Percentiles rank a stretch among this genome's conserved stretches.
phyloP scores from a whole-genome alignment of 2,888 invertebrate genomes.

The Lamellibrachia satsuma region DNA sequence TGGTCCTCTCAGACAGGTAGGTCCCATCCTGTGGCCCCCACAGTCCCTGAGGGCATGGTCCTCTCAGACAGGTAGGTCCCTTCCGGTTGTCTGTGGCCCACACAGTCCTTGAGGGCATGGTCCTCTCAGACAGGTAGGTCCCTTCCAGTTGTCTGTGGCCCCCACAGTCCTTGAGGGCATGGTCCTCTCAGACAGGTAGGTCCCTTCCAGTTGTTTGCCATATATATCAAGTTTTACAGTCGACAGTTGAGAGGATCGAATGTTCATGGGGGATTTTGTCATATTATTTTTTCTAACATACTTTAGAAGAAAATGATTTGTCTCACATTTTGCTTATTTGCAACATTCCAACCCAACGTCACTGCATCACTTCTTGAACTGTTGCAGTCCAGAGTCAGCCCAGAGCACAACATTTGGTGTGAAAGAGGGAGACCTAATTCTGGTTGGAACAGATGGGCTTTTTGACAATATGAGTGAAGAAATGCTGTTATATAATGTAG shows the following conservation, averaged over 20 bases:
- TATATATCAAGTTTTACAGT: too few species aligned
- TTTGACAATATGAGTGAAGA: conserved; percentile 97
- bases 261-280: too few species aligned
- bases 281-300: too few species aligned
- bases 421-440: conserved; percentile 87
- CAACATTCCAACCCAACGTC: background rate
- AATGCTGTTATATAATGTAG: conserved; percentile 80
- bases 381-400: conserved; percentile 84
- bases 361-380: background rate
- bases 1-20: conserved; percentile 87
- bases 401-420: conserved; percentile 83
- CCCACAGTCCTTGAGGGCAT: conserved; percentile 84
- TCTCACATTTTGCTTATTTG: too few species aligned
- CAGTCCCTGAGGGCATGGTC: conserved; percentile 81
- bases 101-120: conserved; percentile 81
- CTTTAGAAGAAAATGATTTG: too few species aligned
- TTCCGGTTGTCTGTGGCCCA: conserved; percentile 68
- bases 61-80: conserved; percentile 81
- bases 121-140: conserved; percentile 84
- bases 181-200: conserved; percentile 86
- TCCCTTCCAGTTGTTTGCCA: background rate
- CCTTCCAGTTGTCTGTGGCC: background rate
- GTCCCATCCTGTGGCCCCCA: conserved; percentile 92
- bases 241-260: too few species aligned
- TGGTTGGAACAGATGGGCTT: conserved; percentile 96